Evolutionary conservation across 2,888 invertebrate species (phyloP).

Genomic region (Cosmorhoe ocellata): DNA sequence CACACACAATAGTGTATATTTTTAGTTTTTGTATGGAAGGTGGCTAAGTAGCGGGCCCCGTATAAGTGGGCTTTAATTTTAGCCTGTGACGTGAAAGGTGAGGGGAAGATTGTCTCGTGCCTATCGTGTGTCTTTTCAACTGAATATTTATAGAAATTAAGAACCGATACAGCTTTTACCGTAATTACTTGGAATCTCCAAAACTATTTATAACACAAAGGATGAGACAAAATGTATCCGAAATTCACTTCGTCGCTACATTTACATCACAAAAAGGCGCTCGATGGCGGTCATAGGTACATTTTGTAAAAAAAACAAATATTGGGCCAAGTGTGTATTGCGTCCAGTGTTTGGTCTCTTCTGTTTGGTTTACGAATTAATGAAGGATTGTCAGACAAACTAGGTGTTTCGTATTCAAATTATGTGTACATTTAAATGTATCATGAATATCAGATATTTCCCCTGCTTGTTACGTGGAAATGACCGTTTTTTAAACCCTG

Average conservation of each 20-base stretch:
- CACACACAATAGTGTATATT: conserved; percentile 80
- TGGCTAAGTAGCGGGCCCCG: conserved; percentile 79
- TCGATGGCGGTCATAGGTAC: conserved; percentile 73
- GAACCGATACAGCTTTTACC: conserved; percentile 23
- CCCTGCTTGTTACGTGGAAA: conserved; percentile 5
- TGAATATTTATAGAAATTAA: conserved; percentile 50
- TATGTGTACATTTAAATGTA: conserved; percentile 46
- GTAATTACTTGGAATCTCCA: conserved; percentile 40
- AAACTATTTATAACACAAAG: conserved; percentile 52
- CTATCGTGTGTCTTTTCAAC: conserved; percentile 68
- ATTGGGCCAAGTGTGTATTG: conserved; percentile 74
- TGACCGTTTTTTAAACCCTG: conserved; percentile 17
- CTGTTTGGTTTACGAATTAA: conserved; percentile 74
- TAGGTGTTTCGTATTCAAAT: conserved; percentile 55
- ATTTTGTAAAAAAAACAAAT: conserved; percentile 78
- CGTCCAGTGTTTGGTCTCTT: conserved; percentile 71
- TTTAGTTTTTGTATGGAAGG: conserved; percentile 81
- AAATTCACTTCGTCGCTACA: conserved; percentile 54
- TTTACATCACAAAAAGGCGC: conserved; percentile 76
- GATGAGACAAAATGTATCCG: conserved; percentile 56
- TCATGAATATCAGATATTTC: conserved; percentile 22
- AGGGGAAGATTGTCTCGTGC: conserved; percentile 77
- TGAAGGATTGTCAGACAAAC: conserved; percentile 68
- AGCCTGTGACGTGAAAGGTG: conserved; percentile 74
- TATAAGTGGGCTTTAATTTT: conserved; percentile 81